These are phyloP conservation scores for Oenanthe melanoleuca DNA, from an alignment of 2,113 vertebrate species.

Conservation along the genomic window DNA sequence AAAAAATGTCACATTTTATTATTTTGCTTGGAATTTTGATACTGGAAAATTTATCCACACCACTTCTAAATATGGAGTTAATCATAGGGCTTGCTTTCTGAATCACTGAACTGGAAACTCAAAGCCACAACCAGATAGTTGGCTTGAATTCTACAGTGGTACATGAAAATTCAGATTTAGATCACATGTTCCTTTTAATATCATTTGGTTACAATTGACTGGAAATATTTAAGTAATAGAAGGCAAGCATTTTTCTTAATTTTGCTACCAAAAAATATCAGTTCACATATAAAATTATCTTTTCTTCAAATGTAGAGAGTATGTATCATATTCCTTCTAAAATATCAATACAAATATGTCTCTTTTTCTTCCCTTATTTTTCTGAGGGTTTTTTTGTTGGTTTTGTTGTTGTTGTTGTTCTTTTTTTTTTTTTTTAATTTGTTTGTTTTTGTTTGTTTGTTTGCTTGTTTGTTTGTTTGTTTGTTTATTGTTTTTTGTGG, in stretches of 20 bases:
- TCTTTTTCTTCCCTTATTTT: neutral
- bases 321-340: neutral
- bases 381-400: neutral
- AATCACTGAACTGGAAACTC: conserved; percentile 25
- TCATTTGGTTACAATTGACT: neutral
- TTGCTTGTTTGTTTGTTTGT: too few species aligned
- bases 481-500: too few species aligned
- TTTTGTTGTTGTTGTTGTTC: too few species aligned
- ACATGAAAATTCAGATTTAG: conserved; percentile 21
- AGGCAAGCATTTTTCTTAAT: neutral
- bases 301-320: neutral
- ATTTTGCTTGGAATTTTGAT: conserved; percentile 43
- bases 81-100: conserved; percentile 62
- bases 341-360: neutral
- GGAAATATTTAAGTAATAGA: neutral
- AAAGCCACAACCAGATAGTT: conserved; percentile 24
- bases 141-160: conserved; percentile 11
- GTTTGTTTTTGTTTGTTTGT: too few species aligned
- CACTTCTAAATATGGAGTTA: conserved; percentile 68
- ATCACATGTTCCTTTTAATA: neutral
- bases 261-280: neutral
- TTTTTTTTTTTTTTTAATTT: too few species aligned
- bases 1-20: neutral
- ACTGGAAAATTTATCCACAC: conserved; percentile 52
- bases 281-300: neutral